A percentile compares a stretch with the other conserved stretches of the same genome.
Conservation (phyloP, 2,888 invertebrate species). For the Machimus rusticus region DNA sequence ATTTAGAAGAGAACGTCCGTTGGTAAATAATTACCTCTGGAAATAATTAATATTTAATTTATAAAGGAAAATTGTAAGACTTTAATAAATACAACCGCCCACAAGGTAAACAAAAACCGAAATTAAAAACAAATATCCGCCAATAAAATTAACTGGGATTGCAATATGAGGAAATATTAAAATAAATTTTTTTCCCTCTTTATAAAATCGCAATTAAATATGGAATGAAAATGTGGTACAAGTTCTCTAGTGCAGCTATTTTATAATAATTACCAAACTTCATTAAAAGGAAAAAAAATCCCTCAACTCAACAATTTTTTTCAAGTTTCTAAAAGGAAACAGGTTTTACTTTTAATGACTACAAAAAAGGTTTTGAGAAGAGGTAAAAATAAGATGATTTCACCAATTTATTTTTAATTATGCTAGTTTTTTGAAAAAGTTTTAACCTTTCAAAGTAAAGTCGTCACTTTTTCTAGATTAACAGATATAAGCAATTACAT, state of each 20-base stretch:
- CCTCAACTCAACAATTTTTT: background rate
- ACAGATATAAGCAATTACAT: background rate
- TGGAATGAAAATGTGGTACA: background rate
- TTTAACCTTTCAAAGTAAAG: background rate
- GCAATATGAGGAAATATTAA: background rate
- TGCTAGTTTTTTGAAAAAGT: background rate
- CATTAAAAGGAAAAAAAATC: background rate
- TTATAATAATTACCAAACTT: background rate
- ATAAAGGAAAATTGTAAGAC: background rate
- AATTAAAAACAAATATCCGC: background rate
- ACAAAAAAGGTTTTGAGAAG: background rate
- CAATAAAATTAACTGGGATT: background rate
- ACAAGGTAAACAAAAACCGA: background rate
- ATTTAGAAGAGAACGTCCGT: background rate
- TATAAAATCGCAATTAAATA: background rate
- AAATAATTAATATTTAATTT: background rate
- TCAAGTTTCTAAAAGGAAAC: background rate
- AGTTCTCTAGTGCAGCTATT: background rate
- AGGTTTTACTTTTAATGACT: background rate
- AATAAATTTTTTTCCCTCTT: background rate
- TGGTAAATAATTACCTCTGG: background rate
- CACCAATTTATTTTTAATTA: background rate
- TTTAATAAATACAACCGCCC: background rate
- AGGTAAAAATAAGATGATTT: background rate
- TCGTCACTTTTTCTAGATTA: background rate